These are phyloP conservation scores for Meles meles DNA, from an alignment of 2,113 vertebrate species.

Conservation along the genomic window DNA sequence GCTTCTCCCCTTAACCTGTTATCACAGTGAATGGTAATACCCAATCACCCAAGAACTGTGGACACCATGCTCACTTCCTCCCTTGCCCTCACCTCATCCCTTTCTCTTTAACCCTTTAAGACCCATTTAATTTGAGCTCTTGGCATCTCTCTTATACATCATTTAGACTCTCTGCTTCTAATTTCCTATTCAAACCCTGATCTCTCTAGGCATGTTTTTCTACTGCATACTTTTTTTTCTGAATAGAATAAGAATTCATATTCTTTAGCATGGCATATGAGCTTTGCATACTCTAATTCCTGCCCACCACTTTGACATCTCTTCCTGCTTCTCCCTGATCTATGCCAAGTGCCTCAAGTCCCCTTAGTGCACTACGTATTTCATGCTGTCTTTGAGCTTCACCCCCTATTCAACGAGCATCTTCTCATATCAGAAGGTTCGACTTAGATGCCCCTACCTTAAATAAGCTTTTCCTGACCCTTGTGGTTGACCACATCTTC, in stretches of 20 bases:
- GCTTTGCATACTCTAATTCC: background rate
- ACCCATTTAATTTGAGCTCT: background rate
- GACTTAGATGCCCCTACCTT: background rate
- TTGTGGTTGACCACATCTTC: background rate
- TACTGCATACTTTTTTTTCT: background rate
- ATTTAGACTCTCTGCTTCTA: background rate
- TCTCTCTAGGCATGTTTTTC: background rate
- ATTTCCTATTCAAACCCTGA: background rate
- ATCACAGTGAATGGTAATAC: background rate
- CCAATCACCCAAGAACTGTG: background rate
- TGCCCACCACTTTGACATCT: background rate
- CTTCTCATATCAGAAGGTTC: background rate
- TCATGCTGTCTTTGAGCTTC: fast-evolving
- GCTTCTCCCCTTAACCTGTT: background rate
- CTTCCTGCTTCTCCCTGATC: background rate
- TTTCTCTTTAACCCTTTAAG: background rate
- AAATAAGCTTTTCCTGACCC: background rate
- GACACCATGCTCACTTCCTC: background rate
- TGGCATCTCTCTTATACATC: background rate
- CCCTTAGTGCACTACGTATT: background rate
- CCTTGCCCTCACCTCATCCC: background rate
- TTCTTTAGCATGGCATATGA: background rate
- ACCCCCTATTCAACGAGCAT: background rate
- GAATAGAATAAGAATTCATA: background rate
- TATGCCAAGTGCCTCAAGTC: background rate